Conservation (phyloP, 1,140 invertebrate species). For the Solenopsis invicta region DNA sequence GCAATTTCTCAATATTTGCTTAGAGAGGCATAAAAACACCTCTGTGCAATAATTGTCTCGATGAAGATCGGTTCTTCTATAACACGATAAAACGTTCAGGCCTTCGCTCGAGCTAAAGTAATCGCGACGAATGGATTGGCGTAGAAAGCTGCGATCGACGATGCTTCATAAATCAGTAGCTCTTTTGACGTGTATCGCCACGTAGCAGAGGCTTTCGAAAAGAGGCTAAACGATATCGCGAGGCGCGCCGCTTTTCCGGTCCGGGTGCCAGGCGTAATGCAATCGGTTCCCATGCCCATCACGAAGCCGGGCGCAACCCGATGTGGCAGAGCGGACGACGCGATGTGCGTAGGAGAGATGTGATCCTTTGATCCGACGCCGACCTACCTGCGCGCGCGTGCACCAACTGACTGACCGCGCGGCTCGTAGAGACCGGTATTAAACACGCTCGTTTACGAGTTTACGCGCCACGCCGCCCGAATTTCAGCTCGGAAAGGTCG, state of each 20-base stretch:
- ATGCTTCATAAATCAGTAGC: slow-evolving; percentile 31
- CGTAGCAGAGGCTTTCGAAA: slow-evolving; percentile 37
- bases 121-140: background rate
- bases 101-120: background rate
- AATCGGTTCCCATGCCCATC: slow-evolving; percentile 76
- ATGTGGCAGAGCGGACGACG: slow-evolving; percentile 60
- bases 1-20: background rate
- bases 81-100: background rate
- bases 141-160: slow-evolving; percentile 23
- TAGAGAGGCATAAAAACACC: background rate
- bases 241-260: slow-evolving; percentile 52
- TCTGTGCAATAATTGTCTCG: slow-evolving; percentile 1
- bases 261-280: slow-evolving; percentile 65
- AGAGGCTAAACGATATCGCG: slow-evolving; percentile 49
- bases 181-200: slow-evolving; percentile 35
- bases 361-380: slow-evolving; percentile 76
- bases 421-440: slow-evolving; percentile 63
- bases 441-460: slow-evolving; percentile 70
- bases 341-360: slow-evolving; percentile 75
- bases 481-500: slow-evolving; percentile 72
- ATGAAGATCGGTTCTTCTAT: background rate
- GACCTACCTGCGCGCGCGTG: slow-evolving; percentile 64
- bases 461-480: slow-evolving; percentile 67
- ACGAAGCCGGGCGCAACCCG: slow-evolving; percentile 65
- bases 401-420: slow-evolving; percentile 32